Conservation (phyloP, 1,140 invertebrate species). For the Odontomachus brunneus region DNA sequence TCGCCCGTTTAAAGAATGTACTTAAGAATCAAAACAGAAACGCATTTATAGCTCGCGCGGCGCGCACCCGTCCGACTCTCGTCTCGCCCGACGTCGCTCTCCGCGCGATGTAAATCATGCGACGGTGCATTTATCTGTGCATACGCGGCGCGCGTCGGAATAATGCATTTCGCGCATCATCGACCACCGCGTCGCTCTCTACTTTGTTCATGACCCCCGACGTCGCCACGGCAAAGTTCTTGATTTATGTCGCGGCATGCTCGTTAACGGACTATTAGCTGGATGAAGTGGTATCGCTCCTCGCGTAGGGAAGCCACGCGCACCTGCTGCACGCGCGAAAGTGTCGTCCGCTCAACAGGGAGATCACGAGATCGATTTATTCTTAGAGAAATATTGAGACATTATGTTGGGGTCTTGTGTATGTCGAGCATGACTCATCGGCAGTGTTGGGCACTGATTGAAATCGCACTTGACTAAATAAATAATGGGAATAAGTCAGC, state of each 20-base stretch:
- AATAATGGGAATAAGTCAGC: no score
- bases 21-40: conserved; percentile 59
- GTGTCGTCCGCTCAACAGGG: not conserved
- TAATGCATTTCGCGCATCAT: conserved; percentile 66
- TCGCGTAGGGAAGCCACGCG: not conserved
- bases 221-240: conserved; percentile 58
- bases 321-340: not conserved
- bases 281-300: no score
- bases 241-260: conserved; percentile 57
- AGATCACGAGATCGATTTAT: not conserved
- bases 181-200: conserved; percentile 43
- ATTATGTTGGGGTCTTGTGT: no score
- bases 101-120: conserved; percentile 41
- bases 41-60: conserved; percentile 54
- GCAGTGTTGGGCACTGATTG: no score
- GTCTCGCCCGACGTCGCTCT: conserved; percentile 24
- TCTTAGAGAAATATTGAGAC: not conserved
- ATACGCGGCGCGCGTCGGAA: conserved; percentile 21
- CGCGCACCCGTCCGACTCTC: conserved; percentile 21
- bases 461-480: no score
- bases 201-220: conserved; percentile 59
- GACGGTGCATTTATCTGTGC: conserved; percentile 44
- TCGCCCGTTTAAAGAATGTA: conserved; percentile 35
- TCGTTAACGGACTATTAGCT: conserved; percentile 47
- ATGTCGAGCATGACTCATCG: no score